Evolutionary conservation across 2,888 invertebrate genomes (phyloP).

Genomic region (Drosophila ustulata): DNA sequence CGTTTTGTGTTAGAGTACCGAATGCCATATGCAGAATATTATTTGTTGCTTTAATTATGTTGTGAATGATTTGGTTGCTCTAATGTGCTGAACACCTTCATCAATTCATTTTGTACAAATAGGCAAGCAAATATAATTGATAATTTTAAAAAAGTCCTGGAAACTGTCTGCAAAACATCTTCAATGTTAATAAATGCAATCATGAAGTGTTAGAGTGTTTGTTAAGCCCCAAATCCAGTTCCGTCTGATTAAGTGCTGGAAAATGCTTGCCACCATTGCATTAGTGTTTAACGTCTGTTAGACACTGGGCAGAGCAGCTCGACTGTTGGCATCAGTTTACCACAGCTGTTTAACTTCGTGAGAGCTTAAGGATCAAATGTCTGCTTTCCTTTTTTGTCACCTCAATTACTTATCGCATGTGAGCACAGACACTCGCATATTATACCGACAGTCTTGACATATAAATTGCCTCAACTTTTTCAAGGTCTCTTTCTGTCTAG

Average conservation of each 20-base stretch:
- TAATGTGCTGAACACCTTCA: too few relatives aligned
- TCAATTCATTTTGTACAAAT: too few relatives aligned
- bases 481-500: conserved; percentile 52
- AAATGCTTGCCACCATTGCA: background rate
- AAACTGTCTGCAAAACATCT: too few relatives aligned
- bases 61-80: too few relatives aligned
- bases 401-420: background rate
- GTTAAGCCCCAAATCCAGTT: too few relatives aligned
- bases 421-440: conserved; percentile 5
- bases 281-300: background rate
- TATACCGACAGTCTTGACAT: conserved; percentile 12
- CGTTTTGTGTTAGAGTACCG: too few relatives aligned
- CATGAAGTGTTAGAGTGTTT: too few relatives aligned
- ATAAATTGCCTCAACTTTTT: conserved; percentile 39
- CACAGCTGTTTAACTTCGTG: background rate
- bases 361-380: background rate
- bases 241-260: background rate
- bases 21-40: background rate
- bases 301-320: background rate
- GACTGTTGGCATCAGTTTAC: background rate
- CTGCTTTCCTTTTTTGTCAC: background rate
- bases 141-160: too few relatives aligned
- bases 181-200: too few relatives aligned
- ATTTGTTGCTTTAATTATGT: background rate
- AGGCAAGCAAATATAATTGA: too few relatives aligned